phyloP scores from a whole-genome alignment of 2,797 vertebrate genomes.

The Otolemur crassicaudatus region DNA sequence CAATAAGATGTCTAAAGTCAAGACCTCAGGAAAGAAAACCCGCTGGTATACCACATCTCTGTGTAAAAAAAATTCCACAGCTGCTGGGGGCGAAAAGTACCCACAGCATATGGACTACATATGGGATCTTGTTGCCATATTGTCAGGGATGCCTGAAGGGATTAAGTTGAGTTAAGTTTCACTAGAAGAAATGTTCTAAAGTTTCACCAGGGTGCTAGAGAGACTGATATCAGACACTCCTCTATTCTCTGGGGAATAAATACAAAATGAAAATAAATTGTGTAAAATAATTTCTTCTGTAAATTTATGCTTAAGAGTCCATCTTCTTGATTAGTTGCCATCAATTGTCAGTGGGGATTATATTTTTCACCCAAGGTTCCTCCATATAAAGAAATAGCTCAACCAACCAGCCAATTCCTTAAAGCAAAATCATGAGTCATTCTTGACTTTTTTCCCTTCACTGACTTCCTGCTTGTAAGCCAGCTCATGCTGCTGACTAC shows the following conservation, averaged over 20 bases:
- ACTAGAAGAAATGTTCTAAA: slow-evolving; percentile 17
- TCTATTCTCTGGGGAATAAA: background rate
- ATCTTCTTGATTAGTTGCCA: background rate
- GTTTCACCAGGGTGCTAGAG: slow-evolving; percentile 11
- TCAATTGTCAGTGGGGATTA: background rate
- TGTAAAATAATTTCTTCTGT: background rate
- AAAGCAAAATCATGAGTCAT: slow-evolving; percentile 21
- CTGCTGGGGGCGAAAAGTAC: background rate
- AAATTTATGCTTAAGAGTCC: background rate
- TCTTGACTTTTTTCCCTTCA: background rate
- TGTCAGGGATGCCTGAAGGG: background rate
- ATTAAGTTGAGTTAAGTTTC: slow-evolving; percentile 3
- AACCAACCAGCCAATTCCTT: background rate
- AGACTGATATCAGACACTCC: background rate
- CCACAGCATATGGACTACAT: background rate
- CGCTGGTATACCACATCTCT: background rate
- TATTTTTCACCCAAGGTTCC: background rate
- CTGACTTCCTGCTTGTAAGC: background rate
- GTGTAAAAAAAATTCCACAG: background rate
- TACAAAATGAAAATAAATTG: background rate
- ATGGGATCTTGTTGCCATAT: background rate
- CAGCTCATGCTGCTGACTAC: background rate
- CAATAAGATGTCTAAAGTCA: background rate
- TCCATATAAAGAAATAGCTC: background rate
- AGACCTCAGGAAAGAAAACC: background rate